These are phyloP conservation scores for Parascotia fuliginaria DNA, from an alignment of 2,888 invertebrate genomes.

Conservation along the genomic window DNA sequence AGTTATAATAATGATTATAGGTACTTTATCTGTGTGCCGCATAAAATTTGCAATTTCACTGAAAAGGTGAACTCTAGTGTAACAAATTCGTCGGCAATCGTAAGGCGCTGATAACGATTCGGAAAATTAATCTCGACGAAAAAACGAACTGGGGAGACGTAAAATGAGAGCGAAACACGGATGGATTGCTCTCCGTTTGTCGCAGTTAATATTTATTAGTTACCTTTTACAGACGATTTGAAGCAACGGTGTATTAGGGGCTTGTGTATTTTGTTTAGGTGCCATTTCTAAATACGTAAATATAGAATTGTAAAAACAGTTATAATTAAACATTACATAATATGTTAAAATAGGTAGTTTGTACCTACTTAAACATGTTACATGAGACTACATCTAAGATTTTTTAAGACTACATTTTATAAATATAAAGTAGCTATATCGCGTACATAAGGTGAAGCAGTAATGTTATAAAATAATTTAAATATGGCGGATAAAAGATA, in stretches of 20 bases:
- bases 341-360: too few relatives aligned
- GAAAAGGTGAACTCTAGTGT: constrained; percentile 84
- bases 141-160: constrained; percentile 62
- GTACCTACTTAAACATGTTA: too few relatives aligned
- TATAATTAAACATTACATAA: too few relatives aligned
- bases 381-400: too few relatives aligned
- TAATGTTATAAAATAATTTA: too few relatives aligned
- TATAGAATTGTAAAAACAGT: too few relatives aligned
- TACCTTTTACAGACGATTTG: constrained; percentile 51
- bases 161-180: constrained; percentile 60
- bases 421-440: too few relatives aligned
- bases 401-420: too few relatives aligned
- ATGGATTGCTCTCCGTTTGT: constrained; percentile 62
- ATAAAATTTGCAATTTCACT: constrained; percentile 82
- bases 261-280: constrained; percentile 3
- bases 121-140: constrained; percentile 79
- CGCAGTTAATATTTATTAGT: constrained; percentile 59
- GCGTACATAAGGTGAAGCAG: too few relatives aligned
- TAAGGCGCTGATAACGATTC: constrained; percentile 82
- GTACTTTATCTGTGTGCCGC: constrained; percentile 79
- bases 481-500: too few relatives aligned
- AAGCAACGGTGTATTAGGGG: constrained; percentile 27
- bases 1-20: constrained; percentile 85
- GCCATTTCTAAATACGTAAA: neutral
- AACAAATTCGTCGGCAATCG: constrained; percentile 83